Evolutionary conservation across 2,113 vertebrate genomes (phyloP), one percentile per base, ranked within the genome.

Genomic region (Jaculus jaculus): DNA sequence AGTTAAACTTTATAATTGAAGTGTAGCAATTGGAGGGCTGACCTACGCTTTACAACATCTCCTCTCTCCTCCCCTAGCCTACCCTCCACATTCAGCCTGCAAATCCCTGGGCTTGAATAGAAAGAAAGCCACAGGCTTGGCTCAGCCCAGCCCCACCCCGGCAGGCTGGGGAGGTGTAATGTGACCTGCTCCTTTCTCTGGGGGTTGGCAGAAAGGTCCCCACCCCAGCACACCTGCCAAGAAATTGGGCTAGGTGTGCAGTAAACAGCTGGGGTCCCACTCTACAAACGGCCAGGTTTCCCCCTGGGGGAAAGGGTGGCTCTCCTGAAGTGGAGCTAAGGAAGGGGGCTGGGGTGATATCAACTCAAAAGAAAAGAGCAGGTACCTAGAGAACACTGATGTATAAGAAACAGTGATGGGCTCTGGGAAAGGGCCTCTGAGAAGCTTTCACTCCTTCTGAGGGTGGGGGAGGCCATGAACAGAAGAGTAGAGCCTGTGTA

Each of bases 161-260:
- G 78, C 30, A 78, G 80, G 71, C 65, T 63, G 84, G 17, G 37
- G 8, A 81, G 74, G 18, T 87, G 75, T 63, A 77, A 95, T 1
- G 3, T 66, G 90, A 92, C 65, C 92, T 21, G 75, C 39, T 75
- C 24, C 66, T 5, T 51, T 83, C 65, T 73, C 23, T 12, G 34
- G 87, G 87, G 54, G 15, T 1, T 0, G 37, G 72, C 90, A 65
- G 73, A 69, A 39, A 7, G 16, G 77, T 66, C 28, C 73, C 84
- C 34, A 8, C 90, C 87, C 88, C 37, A 65, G 84, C 93, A 92
- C 94, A 95, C 94, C 95, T 95, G 93, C 90, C 89, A 69, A 65
- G 81, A 37, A 74, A 68, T 21, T 0, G 66, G 72, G 74, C 42
- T 42, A 37, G 47, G 63, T 79, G 75, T 82, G 51, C 9, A 2